Percentiles rank a stretch among this genome's conserved stretches.
phyloP scores from a whole-genome alignment of 2,113 vertebrate genomes.

The Glaucidium brasilianum region DNA sequence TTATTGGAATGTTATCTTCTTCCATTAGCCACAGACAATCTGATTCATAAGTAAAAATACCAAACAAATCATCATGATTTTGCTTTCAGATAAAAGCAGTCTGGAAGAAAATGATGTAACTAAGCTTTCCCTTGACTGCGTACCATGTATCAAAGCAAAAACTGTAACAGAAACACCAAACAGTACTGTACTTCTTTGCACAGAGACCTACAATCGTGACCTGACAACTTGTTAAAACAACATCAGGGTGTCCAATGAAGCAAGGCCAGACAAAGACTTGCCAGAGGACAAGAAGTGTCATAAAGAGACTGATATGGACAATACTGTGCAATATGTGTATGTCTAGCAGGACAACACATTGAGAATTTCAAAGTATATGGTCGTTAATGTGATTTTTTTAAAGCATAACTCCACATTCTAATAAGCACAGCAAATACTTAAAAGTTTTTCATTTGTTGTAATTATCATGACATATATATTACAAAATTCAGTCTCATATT shows the following conservation, averaged over 20 bases:
- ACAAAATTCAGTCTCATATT: background rate
- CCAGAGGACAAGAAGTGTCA: background rate
- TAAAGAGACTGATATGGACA: conserved; percentile 14
- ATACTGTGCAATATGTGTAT: background rate
- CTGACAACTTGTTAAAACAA: conserved; percentile 37
- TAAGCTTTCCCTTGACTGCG: background rate
- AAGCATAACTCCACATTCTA: background rate
- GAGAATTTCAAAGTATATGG: background rate
- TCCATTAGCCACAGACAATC: background rate
- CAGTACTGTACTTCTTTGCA: background rate
- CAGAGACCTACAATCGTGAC: conserved; percentile 6
- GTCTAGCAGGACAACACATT: background rate
- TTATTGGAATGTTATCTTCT: background rate
- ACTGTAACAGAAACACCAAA: background rate
- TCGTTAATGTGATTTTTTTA: background rate
- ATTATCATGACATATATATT: background rate
- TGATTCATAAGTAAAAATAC: background rate
- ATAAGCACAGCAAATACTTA: background rate
- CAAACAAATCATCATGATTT: conserved; percentile 1
- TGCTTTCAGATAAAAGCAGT: background rate
- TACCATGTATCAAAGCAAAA: background rate
- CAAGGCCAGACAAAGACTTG: background rate
- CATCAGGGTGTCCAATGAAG: background rate
- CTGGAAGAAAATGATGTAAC: background rate
- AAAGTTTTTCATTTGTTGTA: background rate